A percentile compares a stretch with the other conserved stretches of the same genome.
Conservation (phyloP, 2,113 vertebrate species). For the Tupaia tana region DNA sequence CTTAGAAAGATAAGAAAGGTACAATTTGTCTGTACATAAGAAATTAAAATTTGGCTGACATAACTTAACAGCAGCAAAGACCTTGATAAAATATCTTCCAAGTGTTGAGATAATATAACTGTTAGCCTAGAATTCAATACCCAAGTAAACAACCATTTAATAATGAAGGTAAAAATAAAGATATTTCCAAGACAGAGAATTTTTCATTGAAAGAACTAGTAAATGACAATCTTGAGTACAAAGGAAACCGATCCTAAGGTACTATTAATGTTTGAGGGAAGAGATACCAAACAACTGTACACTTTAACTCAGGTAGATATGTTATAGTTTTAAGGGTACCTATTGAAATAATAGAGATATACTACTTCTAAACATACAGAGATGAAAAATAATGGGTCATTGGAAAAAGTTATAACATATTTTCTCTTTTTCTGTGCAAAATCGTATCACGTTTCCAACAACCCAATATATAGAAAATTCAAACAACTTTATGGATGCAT, state of each 20-base stretch:
- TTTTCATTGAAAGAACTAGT: not conserved
- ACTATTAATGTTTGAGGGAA: not conserved
- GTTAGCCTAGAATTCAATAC: not conserved
- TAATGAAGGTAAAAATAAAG: conserved; percentile 31
- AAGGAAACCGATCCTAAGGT: not conserved
- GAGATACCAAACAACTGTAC: not conserved
- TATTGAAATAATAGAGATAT: not conserved
- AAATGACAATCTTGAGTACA: conserved; percentile 2
- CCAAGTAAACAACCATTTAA: not conserved
- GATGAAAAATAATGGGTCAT: not conserved
- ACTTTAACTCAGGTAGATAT: not conserved
- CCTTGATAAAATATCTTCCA: not conserved
- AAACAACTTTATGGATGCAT: not conserved
- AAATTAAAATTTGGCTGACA: not conserved
- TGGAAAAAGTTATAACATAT: too few relatives aligned
- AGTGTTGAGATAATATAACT: not conserved
- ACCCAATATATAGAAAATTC: not conserved
- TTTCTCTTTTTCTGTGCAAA: too few relatives aligned
- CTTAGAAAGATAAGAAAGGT: not conserved
- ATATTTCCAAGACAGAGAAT: not conserved
- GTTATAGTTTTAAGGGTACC: not conserved
- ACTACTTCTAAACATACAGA: not conserved
- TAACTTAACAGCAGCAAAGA: not conserved
- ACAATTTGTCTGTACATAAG: not conserved
- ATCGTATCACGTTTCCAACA: too few relatives aligned